These are phyloP conservation scores for Chymomyza caudatula DNA, from an alignment of 2,888 invertebrate species.

Conservation along the genomic window DNA sequence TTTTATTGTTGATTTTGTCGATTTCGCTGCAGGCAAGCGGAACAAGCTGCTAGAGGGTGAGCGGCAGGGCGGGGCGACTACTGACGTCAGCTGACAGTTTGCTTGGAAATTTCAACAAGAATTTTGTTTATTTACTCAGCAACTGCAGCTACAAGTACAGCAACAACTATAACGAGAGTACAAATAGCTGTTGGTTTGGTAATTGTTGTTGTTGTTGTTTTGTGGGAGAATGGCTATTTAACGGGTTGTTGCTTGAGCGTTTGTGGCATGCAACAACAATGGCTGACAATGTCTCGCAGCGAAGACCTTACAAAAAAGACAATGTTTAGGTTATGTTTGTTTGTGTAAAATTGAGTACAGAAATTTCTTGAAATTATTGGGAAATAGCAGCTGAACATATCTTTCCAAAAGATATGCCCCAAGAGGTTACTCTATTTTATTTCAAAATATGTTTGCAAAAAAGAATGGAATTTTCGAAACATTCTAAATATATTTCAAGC, in stretches of 20 bases:
- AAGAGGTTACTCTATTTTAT: no score
- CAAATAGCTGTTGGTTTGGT: neutral
- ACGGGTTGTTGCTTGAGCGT: conserved; percentile 69
- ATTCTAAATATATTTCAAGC: no score
- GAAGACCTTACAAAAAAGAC: conserved; percentile 17
- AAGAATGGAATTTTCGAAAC: no score
- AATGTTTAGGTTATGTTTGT: no score
- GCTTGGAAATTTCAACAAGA: conserved; percentile 69
- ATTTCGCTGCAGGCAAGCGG: conserved; percentile 61
- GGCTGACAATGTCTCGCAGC: conserved; percentile 27
- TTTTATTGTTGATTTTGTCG: conserved; percentile 62
- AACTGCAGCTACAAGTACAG: conserved; percentile 41
- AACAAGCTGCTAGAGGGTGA: conserved; percentile 3
- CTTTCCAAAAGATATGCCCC: no score
- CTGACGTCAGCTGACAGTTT: conserved; percentile 53
- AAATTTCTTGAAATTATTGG: no score
- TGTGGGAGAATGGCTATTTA: no score
- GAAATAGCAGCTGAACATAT: no score
- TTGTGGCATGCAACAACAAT: conserved; percentile 65
- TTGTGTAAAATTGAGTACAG: no score
- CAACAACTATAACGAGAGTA: neutral
- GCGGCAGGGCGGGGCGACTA: neutral
- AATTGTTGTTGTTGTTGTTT: neutral
- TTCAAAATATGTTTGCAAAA: no score
- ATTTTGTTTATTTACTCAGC: conserved; percentile 71